Evolutionary conservation across 1,140 invertebrate genomes (phyloP), one percentile per base, ranked within the genome.

Genomic region (Drosophila navojoa): DNA sequence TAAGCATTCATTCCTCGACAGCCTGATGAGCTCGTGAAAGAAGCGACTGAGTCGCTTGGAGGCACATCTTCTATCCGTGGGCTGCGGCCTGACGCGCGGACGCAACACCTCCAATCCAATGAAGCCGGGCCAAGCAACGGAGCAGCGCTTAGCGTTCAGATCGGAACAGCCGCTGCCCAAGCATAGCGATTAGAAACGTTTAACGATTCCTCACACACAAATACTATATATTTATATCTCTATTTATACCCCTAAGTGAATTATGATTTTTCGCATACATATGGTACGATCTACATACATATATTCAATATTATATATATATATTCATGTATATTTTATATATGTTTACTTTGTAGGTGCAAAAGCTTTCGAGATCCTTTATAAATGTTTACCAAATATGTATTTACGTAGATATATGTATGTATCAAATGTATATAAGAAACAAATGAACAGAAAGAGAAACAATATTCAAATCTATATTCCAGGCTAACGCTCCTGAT

Each of bases 1-100:
- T 93, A 98, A 98, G 53, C 95, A 95, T 66, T 95, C 95, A 52
- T 97, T 99, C 90, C 93, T 99, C 9, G 76, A 91, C 19, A 79
- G 75, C 52, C 64, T 92, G 40, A 86, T 91, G 54, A 59, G 77
- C 27, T 74, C 60, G 15, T 87, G 79, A 86, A 71, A 61, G 2
- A 76, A 59, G 16, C 81, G 71, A 9, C 53, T 80, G 22, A 85
- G 81, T 71, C 81, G 81, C n/a, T 47, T 57, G 16, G 63, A 76
- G 47, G 71, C 77, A 22, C 64, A 81, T 47, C 67, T 71, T 44
- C 60, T 87, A 42, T 67, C 67, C 63, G 55, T 50, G 49, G 68
- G 58, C 29, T 79, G 80, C 16, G 81, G 81, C 13, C 42, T 87
- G 22, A 49, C 47, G 16, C 80, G 80, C n/a, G 80, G 76, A 68